Evolutionary conservation across 1,140 invertebrate species (phyloP), one percentile per base, ranked within the genome.

Genomic region (Scaptomyza montana): DNA sequence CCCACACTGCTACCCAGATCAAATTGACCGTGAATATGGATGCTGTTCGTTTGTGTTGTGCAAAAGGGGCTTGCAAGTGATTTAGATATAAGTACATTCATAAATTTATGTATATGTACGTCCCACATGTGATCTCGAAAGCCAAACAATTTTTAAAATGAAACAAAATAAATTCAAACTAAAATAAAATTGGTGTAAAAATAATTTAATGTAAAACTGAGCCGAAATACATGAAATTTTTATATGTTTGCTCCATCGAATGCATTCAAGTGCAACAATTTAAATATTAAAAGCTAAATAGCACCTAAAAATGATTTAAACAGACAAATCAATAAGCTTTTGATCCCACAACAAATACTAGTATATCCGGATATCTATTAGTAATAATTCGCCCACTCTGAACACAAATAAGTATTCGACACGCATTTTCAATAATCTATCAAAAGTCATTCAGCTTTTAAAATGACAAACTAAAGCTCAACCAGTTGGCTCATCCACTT

Each of bases 11-110:
- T 7, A 8, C 21, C 21, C 72, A 67, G 45, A 68, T 75, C 72
- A 79, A 89, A 87, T 89, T 89, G 82, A 79, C 84, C 82, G 73
- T 81, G 82, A 87, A 79, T 73, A 46, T 69, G 49, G 50, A 43
- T 67, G 69, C 55, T 46, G 19, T 56, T 61, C 45, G 36, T 43
- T 43, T 43, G 39, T 43, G 39, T 43, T 43, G 39, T 43, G 39
- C n/a, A 46, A 33, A 45, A 72, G 63, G 61, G 65, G 45, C 36
- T 67, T 30, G 54, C 25, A n/a, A 28, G 33, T 36, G 19, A 55
- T 47, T 67, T 25, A 30, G 19, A 55, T 47, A 72, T 25, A 30
- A 10, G 10, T 43, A 36, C 10, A 46, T 36, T 46, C 45, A 33
- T 10, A 51, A 43, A 60, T 21, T 8, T 54, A 16, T 43, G 33